phyloP scores from a whole-genome alignment of 2,888 invertebrate genomes.

The Ptychoptera albimana region DNA sequence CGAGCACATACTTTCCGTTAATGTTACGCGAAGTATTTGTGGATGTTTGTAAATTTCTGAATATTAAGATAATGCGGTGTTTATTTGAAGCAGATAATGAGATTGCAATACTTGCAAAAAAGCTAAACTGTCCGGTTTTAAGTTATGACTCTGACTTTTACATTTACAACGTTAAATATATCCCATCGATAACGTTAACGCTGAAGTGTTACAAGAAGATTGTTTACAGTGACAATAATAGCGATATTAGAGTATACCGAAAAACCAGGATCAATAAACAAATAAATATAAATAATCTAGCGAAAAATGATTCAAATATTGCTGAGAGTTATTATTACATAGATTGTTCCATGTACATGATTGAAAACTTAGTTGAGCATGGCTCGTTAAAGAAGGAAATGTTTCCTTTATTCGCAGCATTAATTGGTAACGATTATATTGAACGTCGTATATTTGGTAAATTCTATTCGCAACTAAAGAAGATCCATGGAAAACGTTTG shows the following conservation, averaged over 20 bases:
- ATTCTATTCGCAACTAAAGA: constrained; percentile 48
- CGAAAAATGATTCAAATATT: background rate
- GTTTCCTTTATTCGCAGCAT: constrained; percentile 62
- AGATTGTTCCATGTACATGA: constrained; percentile 54
- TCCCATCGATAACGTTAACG: constrained; percentile 56
- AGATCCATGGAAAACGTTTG: constrained; percentile 23
- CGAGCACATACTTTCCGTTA: constrained; percentile 52
- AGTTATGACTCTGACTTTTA: constrained; percentile 93
- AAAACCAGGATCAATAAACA: constrained; percentile 15
- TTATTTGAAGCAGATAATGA: constrained; percentile 84
- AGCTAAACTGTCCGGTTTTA: constrained; percentile 67
- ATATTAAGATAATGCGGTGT: constrained; percentile 52
- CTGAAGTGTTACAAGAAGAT: constrained; percentile 24
- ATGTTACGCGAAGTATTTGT: constrained; percentile 59
- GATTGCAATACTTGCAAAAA: constrained; percentile 64
- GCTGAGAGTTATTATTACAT: constrained; percentile 17
- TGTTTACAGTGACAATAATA: background rate
- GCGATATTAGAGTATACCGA: constrained; percentile 5
- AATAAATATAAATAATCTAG: constrained; percentile 1
- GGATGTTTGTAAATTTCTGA: constrained; percentile 46
- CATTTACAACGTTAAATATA: constrained; percentile 68
- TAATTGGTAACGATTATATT: constrained; percentile 85
- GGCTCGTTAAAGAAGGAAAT: constrained; percentile 47
- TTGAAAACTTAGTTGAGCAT: constrained; percentile 45
- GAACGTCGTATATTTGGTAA: constrained; percentile 45